Evolutionary conservation across 2,797 vertebrate species (phyloP).

Genomic region (Enteromius paludinosus): DNA sequence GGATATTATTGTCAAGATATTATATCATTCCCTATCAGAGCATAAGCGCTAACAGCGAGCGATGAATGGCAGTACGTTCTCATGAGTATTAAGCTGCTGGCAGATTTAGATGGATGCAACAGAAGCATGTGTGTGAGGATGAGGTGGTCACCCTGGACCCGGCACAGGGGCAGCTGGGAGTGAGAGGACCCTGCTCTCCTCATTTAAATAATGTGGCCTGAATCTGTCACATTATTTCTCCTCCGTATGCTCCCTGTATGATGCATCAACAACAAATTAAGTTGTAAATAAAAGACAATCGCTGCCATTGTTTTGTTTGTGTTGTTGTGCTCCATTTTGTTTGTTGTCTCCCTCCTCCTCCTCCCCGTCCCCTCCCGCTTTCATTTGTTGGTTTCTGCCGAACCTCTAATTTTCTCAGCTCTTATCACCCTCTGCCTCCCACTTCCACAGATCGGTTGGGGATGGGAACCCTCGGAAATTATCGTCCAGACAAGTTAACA

Average conservation of each 20-base stretch:
- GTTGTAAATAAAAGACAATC: constrained; percentile 88
- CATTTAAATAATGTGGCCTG: constrained; percentile 99
- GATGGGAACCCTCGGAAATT: constrained; percentile 36
- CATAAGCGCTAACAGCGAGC: background rate
- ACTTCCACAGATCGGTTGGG: background rate
- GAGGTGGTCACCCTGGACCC: constrained; percentile 83
- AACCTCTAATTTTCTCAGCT: constrained; percentile 38
- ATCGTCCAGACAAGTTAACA: constrained; percentile 15
- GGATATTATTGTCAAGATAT: background rate
- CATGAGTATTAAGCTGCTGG: constrained; percentile 38
- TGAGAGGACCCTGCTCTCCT: constrained; percentile 87
- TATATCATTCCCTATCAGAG: background rate
- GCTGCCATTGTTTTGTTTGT: constrained; percentile 87
- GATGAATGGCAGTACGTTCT: constrained; percentile 8
- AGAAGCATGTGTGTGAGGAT: constrained; percentile 48
- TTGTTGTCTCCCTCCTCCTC: constrained; percentile 59
- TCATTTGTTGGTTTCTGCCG: constrained; percentile 37
- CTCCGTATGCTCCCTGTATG: constrained; percentile 95
- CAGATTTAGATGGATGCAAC: constrained; percentile 38
- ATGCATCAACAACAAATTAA: constrained; percentile 92
- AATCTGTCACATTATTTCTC: constrained; percentile 94
- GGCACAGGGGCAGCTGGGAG: constrained; percentile 91
- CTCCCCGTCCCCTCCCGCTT: constrained; percentile 18
- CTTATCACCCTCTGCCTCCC: constrained; percentile 33
- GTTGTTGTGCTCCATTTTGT: constrained; percentile 71